A percentile compares a stretch with the other conserved stretches of the same genome.
phyloP scores from a whole-genome alignment of 2,888 invertebrate species.

The Creontiades dilutus region DNA sequence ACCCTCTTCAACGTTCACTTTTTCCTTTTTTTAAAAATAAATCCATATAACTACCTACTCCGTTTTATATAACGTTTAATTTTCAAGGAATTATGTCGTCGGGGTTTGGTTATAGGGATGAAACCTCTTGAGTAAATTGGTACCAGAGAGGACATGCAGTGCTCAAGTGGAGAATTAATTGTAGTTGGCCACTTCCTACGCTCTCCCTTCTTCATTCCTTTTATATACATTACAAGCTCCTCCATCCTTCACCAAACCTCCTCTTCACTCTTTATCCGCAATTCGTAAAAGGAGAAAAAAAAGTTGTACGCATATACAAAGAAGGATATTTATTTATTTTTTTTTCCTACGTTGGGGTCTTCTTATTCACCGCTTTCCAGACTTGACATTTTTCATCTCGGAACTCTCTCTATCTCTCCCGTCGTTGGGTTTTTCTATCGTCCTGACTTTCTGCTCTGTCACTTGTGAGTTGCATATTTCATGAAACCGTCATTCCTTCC shows the following conservation, averaged over 20 bases:
- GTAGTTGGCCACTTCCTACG: neutral
- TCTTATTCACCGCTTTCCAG: neutral
- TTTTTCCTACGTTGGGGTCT: neutral
- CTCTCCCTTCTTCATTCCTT: neutral
- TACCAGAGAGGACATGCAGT: slow-evolving; percentile 1
- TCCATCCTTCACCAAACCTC: neutral
- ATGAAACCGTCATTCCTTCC: neutral
- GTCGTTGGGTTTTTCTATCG: neutral
- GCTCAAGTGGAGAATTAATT: slow-evolving; percentile 29
- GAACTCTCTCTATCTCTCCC: neutral
- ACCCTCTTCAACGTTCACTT: slow-evolving; percentile 37
- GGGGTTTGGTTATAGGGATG: neutral
- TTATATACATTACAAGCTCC: neutral
- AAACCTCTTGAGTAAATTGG: slow-evolving; percentile 43
- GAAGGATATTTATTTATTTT: neutral
- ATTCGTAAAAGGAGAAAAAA: neutral
- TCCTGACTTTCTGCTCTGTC: neutral
- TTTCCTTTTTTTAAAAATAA: too few species aligned
- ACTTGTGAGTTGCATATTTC: neutral
- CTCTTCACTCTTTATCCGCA: neutral
- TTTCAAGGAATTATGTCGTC: neutral
- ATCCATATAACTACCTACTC: neutral
- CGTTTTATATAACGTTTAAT: slow-evolving; percentile 10
- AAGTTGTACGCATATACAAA: neutral
- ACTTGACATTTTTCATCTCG: slow-evolving; percentile 2